A percentile compares a stretch with the other conserved stretches of the same genome.
phyloP scores from a whole-genome alignment of 2,113 vertebrate genomes.

The Oreocharis arfaki region DNA sequence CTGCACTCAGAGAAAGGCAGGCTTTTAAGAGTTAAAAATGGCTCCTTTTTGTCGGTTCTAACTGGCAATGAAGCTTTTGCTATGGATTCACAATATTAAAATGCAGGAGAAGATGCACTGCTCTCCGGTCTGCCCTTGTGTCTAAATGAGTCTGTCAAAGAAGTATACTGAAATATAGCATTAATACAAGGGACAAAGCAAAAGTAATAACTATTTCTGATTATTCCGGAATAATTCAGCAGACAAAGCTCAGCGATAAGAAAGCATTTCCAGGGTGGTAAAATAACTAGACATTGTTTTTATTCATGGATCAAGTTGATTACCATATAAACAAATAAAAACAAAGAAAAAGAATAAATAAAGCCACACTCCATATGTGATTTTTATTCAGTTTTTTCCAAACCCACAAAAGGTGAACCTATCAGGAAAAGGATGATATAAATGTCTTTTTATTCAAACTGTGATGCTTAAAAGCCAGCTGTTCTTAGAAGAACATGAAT shows the following conservation, averaged over 20 bases:
- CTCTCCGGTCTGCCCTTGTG: background rate
- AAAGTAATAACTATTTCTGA: background rate
- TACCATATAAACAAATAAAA: background rate
- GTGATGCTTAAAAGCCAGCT: background rate
- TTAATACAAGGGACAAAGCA: background rate
- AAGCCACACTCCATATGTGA: background rate
- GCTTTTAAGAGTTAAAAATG: background rate
- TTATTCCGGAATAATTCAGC: background rate
- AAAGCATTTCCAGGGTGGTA: background rate
- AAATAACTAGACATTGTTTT: background rate
- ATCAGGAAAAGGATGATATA: background rate
- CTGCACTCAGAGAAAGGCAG: background rate
- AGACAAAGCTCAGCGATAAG: background rate
- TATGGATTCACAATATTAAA: background rate
- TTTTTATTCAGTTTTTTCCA: background rate
- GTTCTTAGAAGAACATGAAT: background rate
- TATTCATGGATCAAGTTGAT: background rate
- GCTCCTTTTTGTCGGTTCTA: background rate
- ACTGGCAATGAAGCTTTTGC: background rate
- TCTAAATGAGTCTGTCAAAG: background rate
- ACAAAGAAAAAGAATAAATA: background rate
- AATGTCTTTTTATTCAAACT: background rate
- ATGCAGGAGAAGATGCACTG: background rate
- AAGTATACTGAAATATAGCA: slow-evolving; percentile 16
- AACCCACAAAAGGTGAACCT: background rate